A percentile compares a stretch with the other conserved stretches of the same genome.
phyloP scores from a whole-genome alignment of 2,888 invertebrate species.

The Phortica okadai region DNA sequence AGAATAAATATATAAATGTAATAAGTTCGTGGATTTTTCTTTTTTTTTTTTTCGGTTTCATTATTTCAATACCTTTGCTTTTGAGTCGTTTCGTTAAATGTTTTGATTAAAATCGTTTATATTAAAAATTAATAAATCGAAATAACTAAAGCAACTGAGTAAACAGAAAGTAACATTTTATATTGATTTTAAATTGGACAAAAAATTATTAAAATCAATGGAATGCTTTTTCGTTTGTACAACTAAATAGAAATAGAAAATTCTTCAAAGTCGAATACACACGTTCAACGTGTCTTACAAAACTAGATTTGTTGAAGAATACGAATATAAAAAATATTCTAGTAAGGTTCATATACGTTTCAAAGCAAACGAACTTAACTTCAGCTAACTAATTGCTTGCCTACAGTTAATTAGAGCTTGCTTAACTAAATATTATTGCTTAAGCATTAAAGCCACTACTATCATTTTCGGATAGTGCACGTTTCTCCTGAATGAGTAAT shows the following conservation, averaged over 20 bases:
- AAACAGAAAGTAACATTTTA: background rate
- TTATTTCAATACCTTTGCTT: slow-evolving; percentile 1
- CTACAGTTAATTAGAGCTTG: background rate
- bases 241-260: background rate
- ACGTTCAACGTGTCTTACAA: slow-evolving; percentile 23
- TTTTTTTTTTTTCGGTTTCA: background rate
- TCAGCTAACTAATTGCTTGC: background rate
- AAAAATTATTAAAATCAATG: slow-evolving; percentile 27
- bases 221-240: slow-evolving; percentile 14
- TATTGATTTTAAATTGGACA: slow-evolving; percentile 8
- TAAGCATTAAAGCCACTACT: background rate
- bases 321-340: background rate
- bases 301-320: background rate
- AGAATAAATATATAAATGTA: background rate
- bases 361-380: background rate
- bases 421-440: background rate
- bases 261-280: slow-evolving; percentile 11
- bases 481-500: slow-evolving; percentile 81
- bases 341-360: background rate
- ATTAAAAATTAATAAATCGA: background rate
- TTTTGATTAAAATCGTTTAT: background rate
- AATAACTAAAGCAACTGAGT: background rate
- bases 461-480: slow-evolving; percentile 74
- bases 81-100: background rate
- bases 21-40: background rate